Evolutionary conservation across 2,888 invertebrate genomes (phyloP), one percentile per base, ranked within the genome.

Genomic region (Pyrgus malvae): DNA sequence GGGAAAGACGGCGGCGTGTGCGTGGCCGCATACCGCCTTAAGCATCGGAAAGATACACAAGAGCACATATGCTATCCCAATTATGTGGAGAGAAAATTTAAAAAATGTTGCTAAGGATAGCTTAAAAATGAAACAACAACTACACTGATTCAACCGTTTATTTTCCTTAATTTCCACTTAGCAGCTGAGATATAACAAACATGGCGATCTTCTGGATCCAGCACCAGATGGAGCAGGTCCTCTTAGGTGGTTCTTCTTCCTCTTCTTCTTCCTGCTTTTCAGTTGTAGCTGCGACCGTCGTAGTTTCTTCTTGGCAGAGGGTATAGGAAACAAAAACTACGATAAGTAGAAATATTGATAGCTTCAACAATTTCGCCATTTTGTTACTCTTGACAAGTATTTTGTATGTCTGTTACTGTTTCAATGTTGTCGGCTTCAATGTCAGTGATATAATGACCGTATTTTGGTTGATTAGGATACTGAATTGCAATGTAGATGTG

Each of bases 121-220:
- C n/a, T n/a, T n/a, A n/a, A n/a, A n/a, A n/a, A n/a, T n/a, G n/a
- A n/a, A n/a, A n/a, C n/a, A n/a, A n/a, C n/a, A n/a, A n/a, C n/a
- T n/a, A n/a, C n/a, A n/a, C n/a, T n/a, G n/a, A n/a, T n/a, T n/a
- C n/a, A n/a, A n/a, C n/a, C n/a, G n/a, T n/a, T n/a, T n/a, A n/a
- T n/a, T n/a, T n/a, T n/a, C n/a, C n/a, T 54, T 31, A 54, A 21
- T 54, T 61, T 23, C 87, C 82, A 57, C 88, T 89, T 50, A 90
- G 60, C 46, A 91, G 67, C 61, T 90, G 90, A 1, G 91, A 89
- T 58, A 90, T 83, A 19, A 91, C 76, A 60, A 90, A 91, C 83
- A 90, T 85, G 0, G 83, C 85, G 8, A 87, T 89, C 70, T 91
- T 91, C 72, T 90, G 90, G 40, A 91, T 87, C 90, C 90, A 91